Evolutionary conservation across 64 coral and sea anemone genomes (phyloP).

Genomic region (Acropora tenuis): DNA sequence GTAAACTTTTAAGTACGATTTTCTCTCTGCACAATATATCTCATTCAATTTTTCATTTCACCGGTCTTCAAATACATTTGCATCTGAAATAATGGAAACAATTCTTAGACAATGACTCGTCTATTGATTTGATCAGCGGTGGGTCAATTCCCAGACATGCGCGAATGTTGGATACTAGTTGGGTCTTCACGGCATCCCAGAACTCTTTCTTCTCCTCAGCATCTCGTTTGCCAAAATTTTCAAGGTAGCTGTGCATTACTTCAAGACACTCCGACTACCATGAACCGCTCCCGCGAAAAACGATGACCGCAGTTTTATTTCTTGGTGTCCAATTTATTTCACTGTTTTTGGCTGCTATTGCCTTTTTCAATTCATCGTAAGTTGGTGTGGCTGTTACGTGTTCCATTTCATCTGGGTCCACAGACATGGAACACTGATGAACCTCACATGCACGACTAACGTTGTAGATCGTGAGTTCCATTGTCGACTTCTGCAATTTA

Average conservation of each 20-base stretch:
- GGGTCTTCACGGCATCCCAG: constrained; percentile 14
- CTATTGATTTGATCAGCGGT: constrained; percentile 4
- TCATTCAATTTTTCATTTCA: constrained; percentile 1
- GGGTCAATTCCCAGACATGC: constrained; percentile 6
- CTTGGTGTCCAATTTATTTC: constrained; percentile 46
- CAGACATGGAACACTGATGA: constrained; percentile 41
- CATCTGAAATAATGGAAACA: constrained; percentile 20
- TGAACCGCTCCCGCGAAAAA: constrained; percentile 22
- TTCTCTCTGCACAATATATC: constrained; percentile 43
- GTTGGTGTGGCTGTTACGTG: constrained; percentile 17
- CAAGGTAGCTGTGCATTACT: constrained; percentile 22
- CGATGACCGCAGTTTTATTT: constrained; percentile 15
- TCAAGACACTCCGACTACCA: constrained; percentile 54
- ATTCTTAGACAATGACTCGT: neutral
- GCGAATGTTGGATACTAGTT: neutral
- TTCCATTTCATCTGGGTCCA: constrained; percentile 72
- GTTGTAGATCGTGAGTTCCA: too few species aligned
- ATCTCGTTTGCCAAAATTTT: constrained; percentile 26
- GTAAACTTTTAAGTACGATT: constrained; percentile 12
- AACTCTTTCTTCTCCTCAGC: constrained; percentile 8
- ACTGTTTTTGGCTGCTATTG: constrained; percentile 34
- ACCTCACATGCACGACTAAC: neutral
- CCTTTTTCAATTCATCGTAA: constrained; percentile 13
- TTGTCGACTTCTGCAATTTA: too few species aligned
- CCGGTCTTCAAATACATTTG: neutral